Conservation (phyloP, 2,113 vertebrate species). For the Merops nubicus region DNA sequence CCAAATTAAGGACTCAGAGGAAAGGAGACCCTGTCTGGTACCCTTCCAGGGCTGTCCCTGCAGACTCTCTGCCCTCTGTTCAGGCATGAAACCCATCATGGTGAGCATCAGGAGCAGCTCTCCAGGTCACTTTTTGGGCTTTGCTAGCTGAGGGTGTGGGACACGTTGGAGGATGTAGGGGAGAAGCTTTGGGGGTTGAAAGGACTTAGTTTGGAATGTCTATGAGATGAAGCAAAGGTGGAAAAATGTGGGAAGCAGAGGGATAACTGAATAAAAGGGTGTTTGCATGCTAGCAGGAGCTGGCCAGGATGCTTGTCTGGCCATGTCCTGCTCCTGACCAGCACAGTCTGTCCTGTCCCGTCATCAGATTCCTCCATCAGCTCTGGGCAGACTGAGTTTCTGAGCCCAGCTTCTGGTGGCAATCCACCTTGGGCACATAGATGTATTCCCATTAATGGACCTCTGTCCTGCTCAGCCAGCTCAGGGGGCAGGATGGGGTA, state of each 20-base stretch:
- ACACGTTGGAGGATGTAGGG: rapidly evolving
- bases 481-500: background rate
- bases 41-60: background rate
- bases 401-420: background rate
- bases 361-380: background rate
- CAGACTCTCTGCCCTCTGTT: background rate
- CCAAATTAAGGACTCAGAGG: background rate
- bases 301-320: background rate
- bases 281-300: background rate
- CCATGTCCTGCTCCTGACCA: background rate
- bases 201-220: background rate
- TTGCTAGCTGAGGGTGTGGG: background rate
- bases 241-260: background rate
- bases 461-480: background rate
- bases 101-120: rapidly evolving
- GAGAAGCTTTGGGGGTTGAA: background rate
- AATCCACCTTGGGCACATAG: background rate
- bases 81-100: background rate
- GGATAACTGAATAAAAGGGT: background rate
- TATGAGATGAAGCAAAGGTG: background rate
- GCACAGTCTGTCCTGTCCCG: background rate
- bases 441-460: background rate
- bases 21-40: background rate
- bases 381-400: background rate
- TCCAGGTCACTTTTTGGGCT: background rate